Evolutionary conservation across 1,140 invertebrate genomes (phyloP).

Genomic region (Dendrolimus punctatus): DNA sequence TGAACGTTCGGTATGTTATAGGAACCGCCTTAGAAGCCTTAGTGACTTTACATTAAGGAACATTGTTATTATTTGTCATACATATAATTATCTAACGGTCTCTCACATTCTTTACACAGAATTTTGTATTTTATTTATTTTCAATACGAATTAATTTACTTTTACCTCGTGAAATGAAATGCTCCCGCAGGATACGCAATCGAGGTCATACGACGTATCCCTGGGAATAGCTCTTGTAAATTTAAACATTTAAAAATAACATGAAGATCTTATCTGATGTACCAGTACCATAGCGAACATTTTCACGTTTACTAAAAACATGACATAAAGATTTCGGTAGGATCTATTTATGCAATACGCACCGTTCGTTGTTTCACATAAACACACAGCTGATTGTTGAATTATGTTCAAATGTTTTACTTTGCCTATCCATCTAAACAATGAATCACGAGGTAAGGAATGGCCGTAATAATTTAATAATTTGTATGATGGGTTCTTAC

Average conservation of each 20-base stretch:
- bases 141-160: too few species aligned
- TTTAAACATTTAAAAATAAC: background rate
- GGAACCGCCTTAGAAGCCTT: too few species aligned
- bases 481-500: background rate
- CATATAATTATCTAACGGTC: too few species aligned
- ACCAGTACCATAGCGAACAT: background rate
- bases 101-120: too few species aligned
- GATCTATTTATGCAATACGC: constrained; percentile 7
- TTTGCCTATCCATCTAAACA: constrained; percentile 13
- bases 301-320: background rate
- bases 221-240: background rate
- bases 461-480: constrained; percentile 1
- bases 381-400: constrained; percentile 11
- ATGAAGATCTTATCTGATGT: too few species aligned
- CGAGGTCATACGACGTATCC: too few species aligned
- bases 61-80: too few species aligned
- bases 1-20: too few species aligned
- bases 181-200: too few species aligned
- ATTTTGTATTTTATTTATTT: too few species aligned
- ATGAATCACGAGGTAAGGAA: constrained; percentile 10
- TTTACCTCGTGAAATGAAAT: too few species aligned
- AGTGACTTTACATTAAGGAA: too few species aligned
- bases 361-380: constrained; percentile 10
- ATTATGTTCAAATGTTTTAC: constrained; percentile 16
- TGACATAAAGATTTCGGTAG: background rate